Evolutionary conservation across 2,113 vertebrate species (phyloP).

Genomic region (Balaenoptera acutorostrata): DNA sequence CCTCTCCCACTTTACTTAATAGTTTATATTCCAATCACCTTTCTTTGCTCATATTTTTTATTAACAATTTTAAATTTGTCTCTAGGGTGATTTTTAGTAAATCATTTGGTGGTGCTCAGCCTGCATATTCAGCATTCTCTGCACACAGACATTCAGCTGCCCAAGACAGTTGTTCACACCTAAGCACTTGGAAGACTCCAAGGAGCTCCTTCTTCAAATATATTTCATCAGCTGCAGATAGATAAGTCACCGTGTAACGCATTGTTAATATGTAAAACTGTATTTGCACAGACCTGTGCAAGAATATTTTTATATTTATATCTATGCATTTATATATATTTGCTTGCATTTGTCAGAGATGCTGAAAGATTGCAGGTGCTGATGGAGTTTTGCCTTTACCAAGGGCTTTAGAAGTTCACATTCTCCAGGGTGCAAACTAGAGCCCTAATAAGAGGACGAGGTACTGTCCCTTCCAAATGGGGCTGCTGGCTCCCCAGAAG

Average conservation of each 20-base stretch:
- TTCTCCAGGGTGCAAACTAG: neutral
- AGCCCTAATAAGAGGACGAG: neutral
- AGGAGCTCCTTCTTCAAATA: neutral
- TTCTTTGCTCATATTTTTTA: neutral
- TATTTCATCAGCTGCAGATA: neutral
- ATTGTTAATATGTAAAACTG: slow-evolving; percentile 3
- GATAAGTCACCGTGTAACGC: neutral
- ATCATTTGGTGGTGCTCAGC: neutral
- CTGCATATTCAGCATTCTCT: neutral
- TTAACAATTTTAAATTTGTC: slow-evolving; percentile 21
- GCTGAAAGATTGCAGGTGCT: neutral
- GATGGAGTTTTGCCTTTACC: neutral
- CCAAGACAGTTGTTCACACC: neutral
- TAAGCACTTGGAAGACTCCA: neutral
- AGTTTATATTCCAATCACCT: slow-evolving; percentile 22
- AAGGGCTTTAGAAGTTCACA: neutral
- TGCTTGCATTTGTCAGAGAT: neutral
- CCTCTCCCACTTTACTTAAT: neutral
- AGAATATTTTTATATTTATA: neutral
- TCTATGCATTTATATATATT: neutral
- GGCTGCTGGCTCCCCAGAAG: neutral
- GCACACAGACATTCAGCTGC: neutral
- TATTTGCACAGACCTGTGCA: neutral
- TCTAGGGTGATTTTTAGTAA: neutral
- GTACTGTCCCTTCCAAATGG: neutral